phyloP scores from a whole-genome alignment of 1,140 invertebrate species.

The Zophobas morio region DNA sequence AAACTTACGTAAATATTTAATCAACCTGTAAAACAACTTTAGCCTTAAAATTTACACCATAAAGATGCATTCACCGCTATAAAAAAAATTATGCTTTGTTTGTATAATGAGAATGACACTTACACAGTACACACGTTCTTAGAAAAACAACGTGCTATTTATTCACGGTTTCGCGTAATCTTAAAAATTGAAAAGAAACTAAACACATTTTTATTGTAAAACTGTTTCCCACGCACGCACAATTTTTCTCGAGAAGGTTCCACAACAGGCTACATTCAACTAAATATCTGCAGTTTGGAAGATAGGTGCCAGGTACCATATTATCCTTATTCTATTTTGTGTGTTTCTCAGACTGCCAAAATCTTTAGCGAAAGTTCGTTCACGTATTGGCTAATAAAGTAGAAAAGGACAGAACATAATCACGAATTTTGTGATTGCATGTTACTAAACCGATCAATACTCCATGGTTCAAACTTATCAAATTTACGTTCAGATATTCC shows the following conservation, averaged over 20 bases:
- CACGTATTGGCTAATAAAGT: neutral
- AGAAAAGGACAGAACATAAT: constrained; percentile 15
- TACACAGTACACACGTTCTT: no score
- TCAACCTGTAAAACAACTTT: no score
- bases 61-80: no score
- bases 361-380: constrained; percentile 24
- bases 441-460: constrained; percentile 23
- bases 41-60: no score
- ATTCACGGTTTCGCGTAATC: no score
- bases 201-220: neutral
- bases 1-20: no score
- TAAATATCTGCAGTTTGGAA: constrained; percentile 36
- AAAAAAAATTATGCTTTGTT: no score
- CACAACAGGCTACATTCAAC: neutral
- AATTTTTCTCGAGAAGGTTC: neutral
- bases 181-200: no score
- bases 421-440: constrained; percentile 27
- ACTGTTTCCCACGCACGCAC: neutral
- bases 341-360: constrained; percentile 27
- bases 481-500: neutral
- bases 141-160: no score
- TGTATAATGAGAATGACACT: no score
- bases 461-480: neutral
- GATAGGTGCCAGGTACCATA: constrained; percentile 34
- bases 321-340: constrained; percentile 28